A percentile compares a stretch with the other conserved stretches of the same genome.
These are phyloP conservation scores for Fragum sueziense DNA, from an alignment of 2,888 invertebrate genomes.

Conservation along the genomic window DNA sequence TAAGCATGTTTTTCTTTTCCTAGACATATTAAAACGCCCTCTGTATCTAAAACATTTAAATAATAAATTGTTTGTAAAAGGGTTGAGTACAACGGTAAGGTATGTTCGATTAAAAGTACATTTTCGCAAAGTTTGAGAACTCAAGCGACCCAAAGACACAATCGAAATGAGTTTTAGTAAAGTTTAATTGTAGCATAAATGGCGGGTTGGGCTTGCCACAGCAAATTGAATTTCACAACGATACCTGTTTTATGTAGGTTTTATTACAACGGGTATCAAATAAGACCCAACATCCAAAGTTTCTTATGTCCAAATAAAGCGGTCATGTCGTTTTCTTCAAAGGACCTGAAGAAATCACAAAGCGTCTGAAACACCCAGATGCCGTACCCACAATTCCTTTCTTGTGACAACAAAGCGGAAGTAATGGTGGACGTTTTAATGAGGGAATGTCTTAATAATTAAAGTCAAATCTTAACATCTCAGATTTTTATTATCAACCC, in stretches of 20 bases:
- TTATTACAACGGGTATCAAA: conserved; percentile 47
- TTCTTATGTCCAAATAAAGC: conserved; percentile 38
- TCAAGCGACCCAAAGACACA: conserved; percentile 36
- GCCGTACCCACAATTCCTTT: conserved; percentile 19
- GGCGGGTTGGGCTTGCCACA: conserved; percentile 40
- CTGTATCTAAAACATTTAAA: too few relatives aligned
- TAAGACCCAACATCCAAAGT: conserved; percentile 25
- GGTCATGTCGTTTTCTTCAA: conserved; percentile 25
- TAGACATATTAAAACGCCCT: too few relatives aligned
- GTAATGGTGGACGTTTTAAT: conserved; percentile 2
- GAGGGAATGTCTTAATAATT: conserved; percentile 1
- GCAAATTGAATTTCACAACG: conserved; percentile 62
- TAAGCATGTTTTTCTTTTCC: too few relatives aligned
- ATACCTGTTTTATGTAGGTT: conserved; percentile 53
- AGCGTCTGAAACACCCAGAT: conserved; percentile 24
- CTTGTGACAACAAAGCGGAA: neutral
- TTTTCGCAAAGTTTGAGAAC: conserved; percentile 17
- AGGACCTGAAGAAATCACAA: neutral
- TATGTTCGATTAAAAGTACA: conserved; percentile 8
- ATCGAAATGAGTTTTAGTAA: conserved; percentile 45
- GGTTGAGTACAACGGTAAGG: neutral
- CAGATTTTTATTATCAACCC: too few relatives aligned
- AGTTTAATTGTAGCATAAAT: conserved; percentile 54
- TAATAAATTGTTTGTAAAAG: too few relatives aligned
- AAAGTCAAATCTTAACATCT: neutral